phyloP scores from a whole-genome alignment of 2,113 vertebrate species.

The Hippocampus barbouri region DNA sequence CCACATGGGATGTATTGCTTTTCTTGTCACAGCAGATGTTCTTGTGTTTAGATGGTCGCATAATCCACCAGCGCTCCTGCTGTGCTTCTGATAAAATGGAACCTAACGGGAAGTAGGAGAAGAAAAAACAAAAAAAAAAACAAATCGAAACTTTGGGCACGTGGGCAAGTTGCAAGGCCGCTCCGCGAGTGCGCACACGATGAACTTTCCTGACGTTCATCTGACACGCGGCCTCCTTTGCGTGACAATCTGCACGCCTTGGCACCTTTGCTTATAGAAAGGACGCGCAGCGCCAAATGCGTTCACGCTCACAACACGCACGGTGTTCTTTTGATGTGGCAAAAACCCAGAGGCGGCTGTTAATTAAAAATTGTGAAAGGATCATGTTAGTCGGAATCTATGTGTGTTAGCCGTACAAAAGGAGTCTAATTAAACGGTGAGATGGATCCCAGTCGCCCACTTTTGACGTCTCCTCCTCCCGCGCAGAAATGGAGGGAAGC shows the following conservation, averaged over 20 bases:
- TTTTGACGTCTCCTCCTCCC: conserved; percentile 56
- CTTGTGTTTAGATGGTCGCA: conserved; percentile 35
- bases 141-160: conserved; percentile 27
- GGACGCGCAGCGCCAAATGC: conserved; percentile 31
- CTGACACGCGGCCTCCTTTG: conserved; percentile 13
- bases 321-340: background rate
- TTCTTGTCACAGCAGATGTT: background rate
- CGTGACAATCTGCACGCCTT: conserved; percentile 35
- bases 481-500: conserved; percentile 52
- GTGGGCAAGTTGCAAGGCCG: background rate
- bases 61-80: conserved; percentile 30
- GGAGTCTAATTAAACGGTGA: conserved; percentile 72
- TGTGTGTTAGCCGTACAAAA: conserved; percentile 68
- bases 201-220: conserved; percentile 36
- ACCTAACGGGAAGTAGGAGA: conserved; percentile 25
- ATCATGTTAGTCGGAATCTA: conserved; percentile 68
- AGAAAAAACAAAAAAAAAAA: background rate
- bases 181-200: conserved; percentile 4
- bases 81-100: background rate
- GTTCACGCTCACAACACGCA: conserved; percentile 11
- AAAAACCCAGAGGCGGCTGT: conserved; percentile 65
- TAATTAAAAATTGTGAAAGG: conserved; percentile 75
- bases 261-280: conserved; percentile 35
- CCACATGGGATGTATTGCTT: background rate
- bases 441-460: conserved; percentile 62